These are phyloP conservation scores for Cryptoprocta ferox DNA, from an alignment of 2,797 vertebrate genomes.

Conservation along the genomic window DNA sequence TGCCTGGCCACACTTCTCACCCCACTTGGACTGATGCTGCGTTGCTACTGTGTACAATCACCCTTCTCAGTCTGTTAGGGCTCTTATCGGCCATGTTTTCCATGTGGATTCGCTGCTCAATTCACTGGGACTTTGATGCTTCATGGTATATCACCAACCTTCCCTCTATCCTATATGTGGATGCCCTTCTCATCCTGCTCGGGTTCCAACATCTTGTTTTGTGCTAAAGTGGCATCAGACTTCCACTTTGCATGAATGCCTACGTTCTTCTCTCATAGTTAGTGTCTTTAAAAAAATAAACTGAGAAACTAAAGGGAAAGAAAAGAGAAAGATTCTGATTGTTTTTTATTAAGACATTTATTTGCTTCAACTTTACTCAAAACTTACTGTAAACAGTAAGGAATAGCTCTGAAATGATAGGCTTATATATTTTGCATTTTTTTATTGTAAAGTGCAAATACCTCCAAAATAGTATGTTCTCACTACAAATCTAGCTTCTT, in stretches of 20 bases:
- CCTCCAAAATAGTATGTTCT: conserved; percentile 40
- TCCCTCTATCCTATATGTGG: not conserved
- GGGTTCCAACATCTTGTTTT: conserved; percentile 6
- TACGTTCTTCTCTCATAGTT: not conserved
- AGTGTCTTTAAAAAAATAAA: conserved; percentile 46
- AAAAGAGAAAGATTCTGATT: not conserved
- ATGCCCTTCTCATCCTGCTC: not conserved
- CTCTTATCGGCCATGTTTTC: not conserved
- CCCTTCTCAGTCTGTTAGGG: not conserved
- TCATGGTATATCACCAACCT: not conserved
- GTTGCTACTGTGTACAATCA: not conserved
- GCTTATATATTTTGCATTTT: not conserved
- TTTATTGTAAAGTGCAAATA: not conserved
- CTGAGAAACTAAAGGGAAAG: not conserved
- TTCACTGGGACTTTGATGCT: not conserved
- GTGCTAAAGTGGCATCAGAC: not conserved
- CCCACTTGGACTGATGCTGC: not conserved
- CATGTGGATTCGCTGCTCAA: not conserved
- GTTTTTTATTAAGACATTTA: not conserved
- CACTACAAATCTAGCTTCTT: conserved; percentile 11
- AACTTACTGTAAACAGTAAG: not conserved
- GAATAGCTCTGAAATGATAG: conserved; percentile 13
- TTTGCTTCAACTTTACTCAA: conserved; percentile 5
- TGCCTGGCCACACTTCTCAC: not conserved
- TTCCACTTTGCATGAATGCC: not conserved